Conservation (phyloP, 2,888 invertebrate species). For the Monopis laevigella region DNA sequence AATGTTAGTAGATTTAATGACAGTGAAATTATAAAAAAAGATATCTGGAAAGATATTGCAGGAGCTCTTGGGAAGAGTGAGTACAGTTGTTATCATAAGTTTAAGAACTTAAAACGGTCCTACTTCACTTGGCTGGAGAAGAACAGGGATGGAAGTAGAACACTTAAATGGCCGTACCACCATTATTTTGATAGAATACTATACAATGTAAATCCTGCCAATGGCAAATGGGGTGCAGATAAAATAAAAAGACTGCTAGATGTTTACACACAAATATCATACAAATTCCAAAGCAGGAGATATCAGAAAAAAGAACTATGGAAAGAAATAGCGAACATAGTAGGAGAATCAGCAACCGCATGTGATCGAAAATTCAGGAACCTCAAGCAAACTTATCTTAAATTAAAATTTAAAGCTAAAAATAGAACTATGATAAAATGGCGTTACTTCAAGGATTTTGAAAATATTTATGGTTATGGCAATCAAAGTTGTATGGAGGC, state of each 20-base stretch:
- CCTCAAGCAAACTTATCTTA: conserved; percentile 49
- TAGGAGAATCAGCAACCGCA: conserved; percentile 34
- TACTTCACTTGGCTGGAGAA: conserved; percentile 46
- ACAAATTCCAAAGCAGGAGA: conserved; percentile 46
- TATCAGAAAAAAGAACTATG: conserved; percentile 52
- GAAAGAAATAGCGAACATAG: conserved; percentile 40
- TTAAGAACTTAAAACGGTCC: conserved; percentile 50
- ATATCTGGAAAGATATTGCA: conserved; percentile 55
- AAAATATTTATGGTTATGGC: conserved; percentile 29
- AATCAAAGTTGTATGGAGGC: conserved; percentile 18
- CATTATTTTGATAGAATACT: conserved; percentile 53
- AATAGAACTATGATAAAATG: conserved; percentile 39
- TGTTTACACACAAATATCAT: conserved; percentile 39
- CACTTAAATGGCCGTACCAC: conserved; percentile 46
- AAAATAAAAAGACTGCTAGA: conserved; percentile 42
- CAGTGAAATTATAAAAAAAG: conserved; percentile 41
- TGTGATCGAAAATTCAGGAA: conserved; percentile 58
- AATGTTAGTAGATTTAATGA: conserved; percentile 41
- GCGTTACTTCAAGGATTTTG: conserved; percentile 51
- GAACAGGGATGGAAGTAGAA: conserved; percentile 36
- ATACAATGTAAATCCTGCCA: conserved; percentile 38
- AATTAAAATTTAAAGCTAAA: conserved; percentile 37
- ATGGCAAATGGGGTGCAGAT: conserved; percentile 40
- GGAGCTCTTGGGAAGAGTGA: conserved; percentile 40
- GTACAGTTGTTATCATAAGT: conserved; percentile 54